These are phyloP conservation scores for Nibea coibor DNA, from an alignment of 2,113 vertebrate species.

Conservation along the genomic window DNA sequence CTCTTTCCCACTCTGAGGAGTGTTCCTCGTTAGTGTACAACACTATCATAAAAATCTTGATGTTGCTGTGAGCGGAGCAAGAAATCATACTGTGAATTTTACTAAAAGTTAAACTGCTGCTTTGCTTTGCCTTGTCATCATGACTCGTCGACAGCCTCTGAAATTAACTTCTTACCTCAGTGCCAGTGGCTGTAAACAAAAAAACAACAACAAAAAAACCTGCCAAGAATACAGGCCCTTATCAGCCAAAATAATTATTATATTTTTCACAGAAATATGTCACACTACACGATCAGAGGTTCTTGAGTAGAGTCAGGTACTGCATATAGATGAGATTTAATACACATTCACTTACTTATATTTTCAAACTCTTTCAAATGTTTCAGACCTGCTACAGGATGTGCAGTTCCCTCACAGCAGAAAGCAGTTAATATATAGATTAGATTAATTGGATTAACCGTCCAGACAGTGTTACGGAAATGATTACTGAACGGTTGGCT, in stretches of 20 bases:
- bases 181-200: slow-evolving; percentile 54
- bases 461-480: slow-evolving; percentile 14
- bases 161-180: slow-evolving; percentile 64
- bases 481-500: slow-evolving; percentile 45
- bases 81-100: slow-evolving; percentile 50
- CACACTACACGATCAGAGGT: slow-evolving; percentile 15
- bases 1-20: slow-evolving; percentile 44
- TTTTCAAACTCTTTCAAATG: slow-evolving; percentile 14
- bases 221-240: slow-evolving; percentile 63
- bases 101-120: slow-evolving; percentile 49
- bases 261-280: slow-evolving; percentile 28
- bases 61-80: slow-evolving; percentile 30
- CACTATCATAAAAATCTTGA: slow-evolving; percentile 56
- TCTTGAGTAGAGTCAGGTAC: neutral
- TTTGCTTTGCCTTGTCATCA: slow-evolving; percentile 48
- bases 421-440: neutral
- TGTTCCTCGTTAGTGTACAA: slow-evolving; percentile 48
- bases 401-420: neutral
- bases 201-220: slow-evolving; percentile 54
- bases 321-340: slow-evolving; percentile 26
- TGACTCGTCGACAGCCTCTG: slow-evolving; percentile 54
- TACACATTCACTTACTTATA: slow-evolving; percentile 5
- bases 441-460: slow-evolving; percentile 41
- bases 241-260: slow-evolving; percentile 60
- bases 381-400: slow-evolving; percentile 8